phyloP scores from a whole-genome alignment of 2,888 invertebrate species.

The Opisthograptis luteolata region DNA sequence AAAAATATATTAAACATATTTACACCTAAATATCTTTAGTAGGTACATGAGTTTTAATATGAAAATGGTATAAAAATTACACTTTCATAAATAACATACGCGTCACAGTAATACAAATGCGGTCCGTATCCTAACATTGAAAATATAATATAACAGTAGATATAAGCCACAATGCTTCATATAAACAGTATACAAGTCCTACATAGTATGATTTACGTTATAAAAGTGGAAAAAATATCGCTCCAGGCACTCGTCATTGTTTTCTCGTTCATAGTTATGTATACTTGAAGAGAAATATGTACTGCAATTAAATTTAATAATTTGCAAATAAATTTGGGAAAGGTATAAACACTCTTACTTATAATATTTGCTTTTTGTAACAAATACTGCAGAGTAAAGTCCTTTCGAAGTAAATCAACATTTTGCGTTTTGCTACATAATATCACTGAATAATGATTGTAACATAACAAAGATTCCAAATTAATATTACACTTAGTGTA shows the following conservation, averaged over 20 bases:
- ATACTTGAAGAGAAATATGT: constrained; percentile 30
- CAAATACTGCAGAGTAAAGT: constrained; percentile 77
- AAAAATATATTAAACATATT: constrained; percentile 81
- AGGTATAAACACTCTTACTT: constrained; percentile 66
- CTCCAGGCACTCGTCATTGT: constrained; percentile 75
- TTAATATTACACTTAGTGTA: constrained; percentile 60
- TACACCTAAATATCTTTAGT: constrained; percentile 77
- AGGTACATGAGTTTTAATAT: constrained; percentile 83
- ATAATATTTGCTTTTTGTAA: constrained; percentile 67
- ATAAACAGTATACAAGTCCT: constrained; percentile 69
- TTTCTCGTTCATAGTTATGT: constrained; percentile 51
- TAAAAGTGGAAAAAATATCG: constrained; percentile 69
- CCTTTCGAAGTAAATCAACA: constrained; percentile 56
- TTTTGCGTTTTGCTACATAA: constrained; percentile 32
- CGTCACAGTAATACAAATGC: constrained; percentile 79
- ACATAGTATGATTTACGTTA: constrained; percentile 60
- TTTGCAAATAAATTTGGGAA: constrained; percentile 57
- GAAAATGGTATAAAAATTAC: constrained; percentile 84
- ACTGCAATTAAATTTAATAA: constrained; percentile 26
- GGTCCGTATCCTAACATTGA: constrained; percentile 74
- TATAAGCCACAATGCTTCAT: constrained; percentile 73
- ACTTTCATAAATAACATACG: constrained; percentile 76
- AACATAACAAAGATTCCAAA: constrained; percentile 49
- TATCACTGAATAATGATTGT: constrained; percentile 33
- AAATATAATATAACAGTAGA: constrained; percentile 83